phyloP scores from a whole-genome alignment of 2,113 vertebrate genomes.

The Regulus satrapa region DNA sequence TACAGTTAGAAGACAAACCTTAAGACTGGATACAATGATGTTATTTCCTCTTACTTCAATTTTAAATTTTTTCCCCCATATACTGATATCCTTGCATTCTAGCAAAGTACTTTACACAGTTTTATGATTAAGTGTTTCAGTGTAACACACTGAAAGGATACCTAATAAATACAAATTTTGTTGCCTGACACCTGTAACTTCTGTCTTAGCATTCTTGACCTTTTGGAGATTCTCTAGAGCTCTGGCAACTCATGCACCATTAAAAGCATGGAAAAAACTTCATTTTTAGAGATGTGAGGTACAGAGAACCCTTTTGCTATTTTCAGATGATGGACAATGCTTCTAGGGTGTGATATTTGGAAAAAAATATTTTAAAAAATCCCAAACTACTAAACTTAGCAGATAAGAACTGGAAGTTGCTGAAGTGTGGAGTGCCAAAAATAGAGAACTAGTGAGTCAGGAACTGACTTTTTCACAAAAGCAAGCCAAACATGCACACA shows the following conservation, averaged over 20 bases:
- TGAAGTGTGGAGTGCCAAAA: background rate
- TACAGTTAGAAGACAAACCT: background rate
- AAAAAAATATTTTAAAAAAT: background rate
- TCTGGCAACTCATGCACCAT: background rate
- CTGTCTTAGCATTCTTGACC: background rate
- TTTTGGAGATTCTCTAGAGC: background rate
- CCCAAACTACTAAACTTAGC: background rate
- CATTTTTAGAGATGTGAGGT: background rate
- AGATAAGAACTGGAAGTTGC: background rate
- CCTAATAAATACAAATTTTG: background rate
- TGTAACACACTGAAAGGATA: background rate
- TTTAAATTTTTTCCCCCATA: background rate
- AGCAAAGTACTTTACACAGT: background rate
- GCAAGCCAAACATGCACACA: background rate
- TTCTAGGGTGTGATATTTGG: background rate
- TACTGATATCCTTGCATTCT: background rate
- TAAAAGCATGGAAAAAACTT: background rate
- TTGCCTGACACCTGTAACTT: background rate
- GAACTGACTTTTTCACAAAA: background rate
- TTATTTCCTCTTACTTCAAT: background rate
- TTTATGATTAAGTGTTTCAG: background rate
- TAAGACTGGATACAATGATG: background rate
- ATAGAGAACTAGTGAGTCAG: background rate
- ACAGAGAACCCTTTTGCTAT: background rate
- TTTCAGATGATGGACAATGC: background rate